Base-by-base conservation (phyloP, 1,140 invertebrate species). In the Halictus rubicundus region DNA sequence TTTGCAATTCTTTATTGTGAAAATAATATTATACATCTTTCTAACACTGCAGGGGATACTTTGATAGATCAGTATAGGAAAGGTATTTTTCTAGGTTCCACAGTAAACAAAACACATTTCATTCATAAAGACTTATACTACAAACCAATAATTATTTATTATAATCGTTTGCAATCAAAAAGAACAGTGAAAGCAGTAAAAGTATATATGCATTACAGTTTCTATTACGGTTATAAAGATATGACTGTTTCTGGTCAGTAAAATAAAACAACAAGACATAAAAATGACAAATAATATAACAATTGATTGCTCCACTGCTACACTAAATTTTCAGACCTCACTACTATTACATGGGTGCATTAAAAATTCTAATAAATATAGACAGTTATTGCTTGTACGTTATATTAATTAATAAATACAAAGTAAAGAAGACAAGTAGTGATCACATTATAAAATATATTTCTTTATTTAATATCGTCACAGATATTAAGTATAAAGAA, bases 201-300 rank as follows among this genome's bases (percentile, higher is more conserved):
- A 72, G 73, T 78, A 63, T 71, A 80, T 64, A 74, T 27, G 46
- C 37, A 82, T 81, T 82, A 86, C 79, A 78, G 71, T 87, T 85
- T 80, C 68, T 77, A 86, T 81, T 77, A 84, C 89, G 82, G 81
- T 88, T 89, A 91, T 85, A 76, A 84, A 88, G 82, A 86, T 90
- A 87, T 87, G 83, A 89, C 78, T 87, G 85, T 90, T 87, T 85
- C 85, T 81, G 54, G 88, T 87, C 80, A 68, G 76, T 89, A 88
- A 88, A 90, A 89, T 89, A 90, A 91, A 63, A 89, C 85, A 90
- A 89, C 88, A 88, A 87, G 84, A 88, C 87, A 87, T 91, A 89
- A 90, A 90, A 89, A 88, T 91, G 87, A 91, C 82, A 89, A 91
- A 89, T 88, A 88, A 90, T 81, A 90, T 90, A 90, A 90, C 87